Conservation (phyloP, 2,113 vertebrate genomes). For the Syngnathoides biaculeatus region DNA sequence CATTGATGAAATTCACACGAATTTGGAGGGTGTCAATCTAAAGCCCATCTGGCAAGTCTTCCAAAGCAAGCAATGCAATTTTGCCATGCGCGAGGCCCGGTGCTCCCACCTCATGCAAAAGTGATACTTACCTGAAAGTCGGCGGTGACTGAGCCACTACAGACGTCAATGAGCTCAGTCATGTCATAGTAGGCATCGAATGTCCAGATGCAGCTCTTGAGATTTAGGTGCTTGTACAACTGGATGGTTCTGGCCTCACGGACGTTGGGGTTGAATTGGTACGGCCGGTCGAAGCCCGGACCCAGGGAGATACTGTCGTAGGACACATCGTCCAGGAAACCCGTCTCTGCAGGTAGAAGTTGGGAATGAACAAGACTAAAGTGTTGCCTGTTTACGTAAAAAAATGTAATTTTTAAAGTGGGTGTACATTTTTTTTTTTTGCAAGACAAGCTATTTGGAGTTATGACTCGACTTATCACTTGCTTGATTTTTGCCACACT, state of each 20-base stretch:
- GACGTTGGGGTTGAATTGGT: constrained; percentile 85
- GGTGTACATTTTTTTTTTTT: no score
- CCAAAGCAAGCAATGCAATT: background rate
- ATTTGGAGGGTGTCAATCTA: no score
- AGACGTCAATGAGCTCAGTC: constrained; percentile 95
- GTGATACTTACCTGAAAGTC: constrained; percentile 84
- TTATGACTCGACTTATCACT: background rate
- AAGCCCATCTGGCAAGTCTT: background rate
- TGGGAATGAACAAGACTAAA: background rate
- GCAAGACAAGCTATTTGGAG: no score
- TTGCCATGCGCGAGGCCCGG: background rate
- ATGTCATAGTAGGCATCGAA: constrained; percentile 96
- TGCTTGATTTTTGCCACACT: background rate
- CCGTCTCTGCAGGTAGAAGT: constrained; percentile 74
- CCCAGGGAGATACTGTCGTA: constrained; percentile 80
- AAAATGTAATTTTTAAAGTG: background rate
- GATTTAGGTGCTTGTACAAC: constrained; percentile 94
- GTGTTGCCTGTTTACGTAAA: no score
- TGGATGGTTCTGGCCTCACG: constrained; percentile 86
- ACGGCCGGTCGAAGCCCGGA: constrained; percentile 90
- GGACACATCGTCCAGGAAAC: constrained; percentile 85
- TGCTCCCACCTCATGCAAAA: background rate
- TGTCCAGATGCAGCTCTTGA: constrained; percentile 98
- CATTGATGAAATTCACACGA: no score
- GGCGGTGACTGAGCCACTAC: constrained; percentile 90